These are phyloP conservation scores for Cheiracanthium punctorium DNA, from an alignment of 2,888 invertebrate species.

Conservation along the genomic window DNA sequence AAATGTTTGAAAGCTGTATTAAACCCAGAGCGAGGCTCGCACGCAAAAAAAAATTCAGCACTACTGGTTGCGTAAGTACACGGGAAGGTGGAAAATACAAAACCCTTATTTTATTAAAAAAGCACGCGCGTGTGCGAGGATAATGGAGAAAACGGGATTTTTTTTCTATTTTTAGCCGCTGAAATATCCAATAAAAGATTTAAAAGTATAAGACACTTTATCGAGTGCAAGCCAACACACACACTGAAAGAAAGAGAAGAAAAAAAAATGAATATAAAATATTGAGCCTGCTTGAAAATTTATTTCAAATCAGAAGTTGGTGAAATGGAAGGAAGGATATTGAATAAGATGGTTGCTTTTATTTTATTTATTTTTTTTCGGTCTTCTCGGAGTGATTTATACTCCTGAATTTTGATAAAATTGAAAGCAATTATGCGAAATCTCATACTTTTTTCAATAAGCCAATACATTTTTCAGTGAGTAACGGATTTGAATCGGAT, in stretches of 20 bases:
- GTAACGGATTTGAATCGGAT: neutral
- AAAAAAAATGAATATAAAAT: conserved; percentile 12
- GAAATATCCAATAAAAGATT: conserved; percentile 36
- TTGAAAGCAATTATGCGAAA: conserved; percentile 22
- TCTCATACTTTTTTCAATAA: conserved; percentile 4
- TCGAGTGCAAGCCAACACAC: conserved; percentile 5
- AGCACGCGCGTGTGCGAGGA: neutral
- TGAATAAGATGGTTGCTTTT: neutral
- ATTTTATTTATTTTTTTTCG: too few species aligned
- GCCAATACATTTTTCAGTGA: conserved; percentile 3
- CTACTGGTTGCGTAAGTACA: neutral
- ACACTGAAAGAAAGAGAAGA: too few species aligned
- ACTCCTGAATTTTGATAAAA: conserved; percentile 4
- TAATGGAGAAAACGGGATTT: neutral
- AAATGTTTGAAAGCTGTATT: neutral
- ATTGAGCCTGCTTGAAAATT: conserved; percentile 14
- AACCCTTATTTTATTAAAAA: conserved; percentile 1
- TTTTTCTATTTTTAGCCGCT: conserved; percentile 14
- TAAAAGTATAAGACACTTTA: conserved; percentile 24
- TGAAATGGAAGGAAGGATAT: neutral
- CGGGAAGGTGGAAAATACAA: neutral
- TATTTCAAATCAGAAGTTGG: conserved; percentile 2
- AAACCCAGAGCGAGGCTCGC: neutral
- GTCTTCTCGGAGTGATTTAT: neutral
- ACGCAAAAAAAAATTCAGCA: too few species aligned